Evolutionary conservation across 2,888 invertebrate species (phyloP).

Genomic region (Tortrix viridana): DNA sequence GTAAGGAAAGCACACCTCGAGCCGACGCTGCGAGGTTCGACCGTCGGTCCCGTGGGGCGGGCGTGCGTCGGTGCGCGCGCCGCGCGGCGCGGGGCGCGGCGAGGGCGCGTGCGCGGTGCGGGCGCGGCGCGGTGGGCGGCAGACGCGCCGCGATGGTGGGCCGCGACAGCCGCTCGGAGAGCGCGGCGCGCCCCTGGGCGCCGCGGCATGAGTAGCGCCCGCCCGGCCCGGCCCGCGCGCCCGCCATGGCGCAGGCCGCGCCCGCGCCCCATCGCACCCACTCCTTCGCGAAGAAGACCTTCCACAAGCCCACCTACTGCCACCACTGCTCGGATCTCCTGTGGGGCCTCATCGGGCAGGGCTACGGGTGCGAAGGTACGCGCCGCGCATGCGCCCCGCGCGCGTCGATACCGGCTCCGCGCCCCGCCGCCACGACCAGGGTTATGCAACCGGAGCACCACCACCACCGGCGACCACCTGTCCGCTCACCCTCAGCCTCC

Average conservation of each 20-base stretch:
- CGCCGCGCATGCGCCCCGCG: slow-evolving; percentile 77
- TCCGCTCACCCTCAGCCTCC: slow-evolving; percentile 56
- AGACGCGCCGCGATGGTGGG: slow-evolving; percentile 84
- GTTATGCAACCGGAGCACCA: slow-evolving; percentile 65
- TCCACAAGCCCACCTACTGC: slow-evolving; percentile 99
- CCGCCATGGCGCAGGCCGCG: slow-evolving; percentile 84
- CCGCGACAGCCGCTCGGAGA: slow-evolving; percentile 84
- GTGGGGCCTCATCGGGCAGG: slow-evolving; percentile 99
- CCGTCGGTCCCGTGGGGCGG: slow-evolving; percentile 42
- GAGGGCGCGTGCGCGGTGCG: slow-evolving; percentile 56
- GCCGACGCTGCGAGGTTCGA: slow-evolving; percentile 21
- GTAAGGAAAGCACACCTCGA: no score
- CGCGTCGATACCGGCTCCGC: slow-evolving; percentile 69
- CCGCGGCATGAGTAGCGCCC: slow-evolving; percentile 83
- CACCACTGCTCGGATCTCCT: slow-evolving; percentile 99
- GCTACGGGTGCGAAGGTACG: slow-evolving; percentile 99
- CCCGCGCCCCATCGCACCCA: slow-evolving; percentile 89
- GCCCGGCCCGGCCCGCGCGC: slow-evolving; percentile 82
- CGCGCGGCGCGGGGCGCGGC: slow-evolving; percentile 50
- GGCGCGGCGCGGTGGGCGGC: slow-evolving; percentile 59
- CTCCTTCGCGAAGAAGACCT: slow-evolving; percentile 99
- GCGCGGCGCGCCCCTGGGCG: slow-evolving; percentile 85
- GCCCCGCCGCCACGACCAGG: slow-evolving; percentile 67
- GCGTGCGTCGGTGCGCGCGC: slow-evolving; percentile 44
- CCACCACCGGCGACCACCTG: slow-evolving; percentile 59